phyloP scores from a whole-genome alignment of 2,797 vertebrate genomes.

The Garrulus glandarius region DNA sequence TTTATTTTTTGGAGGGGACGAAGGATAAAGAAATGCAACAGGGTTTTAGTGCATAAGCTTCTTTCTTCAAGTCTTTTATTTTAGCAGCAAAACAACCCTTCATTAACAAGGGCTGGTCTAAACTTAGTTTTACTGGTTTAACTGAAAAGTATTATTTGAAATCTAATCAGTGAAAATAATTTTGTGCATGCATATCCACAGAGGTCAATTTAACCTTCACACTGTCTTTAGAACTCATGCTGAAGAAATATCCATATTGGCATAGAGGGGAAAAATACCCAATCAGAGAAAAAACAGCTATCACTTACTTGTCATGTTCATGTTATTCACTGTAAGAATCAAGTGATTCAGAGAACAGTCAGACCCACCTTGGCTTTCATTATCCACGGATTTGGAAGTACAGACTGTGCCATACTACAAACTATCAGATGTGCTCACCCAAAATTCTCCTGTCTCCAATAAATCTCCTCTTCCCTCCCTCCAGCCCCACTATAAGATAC shows the following conservation, averaged over 20 bases:
- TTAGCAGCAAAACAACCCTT: neutral
- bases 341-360: neutral
- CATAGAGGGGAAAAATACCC: fast-evolving
- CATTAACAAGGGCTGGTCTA: neutral
- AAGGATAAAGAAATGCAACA: neutral
- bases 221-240: neutral
- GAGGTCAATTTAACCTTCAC: neutral
- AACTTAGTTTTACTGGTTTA: neutral
- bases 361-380: neutral
- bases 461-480: neutral
- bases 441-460: neutral
- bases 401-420: fast-evolving
- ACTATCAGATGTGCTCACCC: neutral
- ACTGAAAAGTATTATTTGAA: neutral
- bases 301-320: neutral
- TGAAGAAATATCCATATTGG: neutral
- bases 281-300: neutral
- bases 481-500: neutral
- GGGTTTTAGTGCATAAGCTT: neutral
- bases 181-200: neutral
- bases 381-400: neutral
- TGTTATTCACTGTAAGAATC: neutral
- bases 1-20: neutral
- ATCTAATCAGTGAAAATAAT: neutral
- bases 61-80: neutral